Base-by-base conservation (phyloP, 2,888 invertebrate genomes). In the Trissolcus brochymenae region DNA sequence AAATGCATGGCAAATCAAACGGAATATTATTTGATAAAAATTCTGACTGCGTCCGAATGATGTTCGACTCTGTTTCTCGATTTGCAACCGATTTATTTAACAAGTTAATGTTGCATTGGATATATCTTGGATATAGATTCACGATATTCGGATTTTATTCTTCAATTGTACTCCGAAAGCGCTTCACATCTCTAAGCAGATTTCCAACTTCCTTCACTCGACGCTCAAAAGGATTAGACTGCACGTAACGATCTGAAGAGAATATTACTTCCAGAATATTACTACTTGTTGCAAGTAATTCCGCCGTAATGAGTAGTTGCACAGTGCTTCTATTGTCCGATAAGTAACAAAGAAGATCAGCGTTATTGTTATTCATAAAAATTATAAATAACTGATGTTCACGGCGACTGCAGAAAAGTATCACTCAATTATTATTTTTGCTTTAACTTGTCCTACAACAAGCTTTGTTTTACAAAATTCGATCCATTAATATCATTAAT, bases 241-340 rank as follows among this genome's bases (percentile, higher is more conserved):
- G 49, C 29, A 50, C 66, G 40, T 61, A 75, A 68, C 59, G 75
- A 64, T 68, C 64, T 50, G 54, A 70, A 56, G 75, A 68, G 70
- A 75, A 76, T 76, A 68, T 68, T 76, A 70, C 64, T 70, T 70
- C 54, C 70, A 68, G 50, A 59, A 70, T 55, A 65, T 76, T 76
- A 70, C 65, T 77, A 59, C 77, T 65, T 60, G 77, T 77, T 73
- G 73, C 60, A 25, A 73, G 68, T 70, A 65, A 77, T 77, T 77
- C 67, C 64, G 17, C 59, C 25, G 62, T 77, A 77, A 77, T 68
- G 72, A 67, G 62, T 53, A 70, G 59, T 65, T 65, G 65, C 50
- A 41, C 66, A n/a, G n/a, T 60, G 50, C 41, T 49, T n/a, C 43
- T 25, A 68, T 75, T 68, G 64, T 75, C 55, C 68, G 64, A 64